Evolutionary conservation across 2,888 invertebrate species (phyloP).

Genomic region (Yponomeuta malinellus): DNA sequence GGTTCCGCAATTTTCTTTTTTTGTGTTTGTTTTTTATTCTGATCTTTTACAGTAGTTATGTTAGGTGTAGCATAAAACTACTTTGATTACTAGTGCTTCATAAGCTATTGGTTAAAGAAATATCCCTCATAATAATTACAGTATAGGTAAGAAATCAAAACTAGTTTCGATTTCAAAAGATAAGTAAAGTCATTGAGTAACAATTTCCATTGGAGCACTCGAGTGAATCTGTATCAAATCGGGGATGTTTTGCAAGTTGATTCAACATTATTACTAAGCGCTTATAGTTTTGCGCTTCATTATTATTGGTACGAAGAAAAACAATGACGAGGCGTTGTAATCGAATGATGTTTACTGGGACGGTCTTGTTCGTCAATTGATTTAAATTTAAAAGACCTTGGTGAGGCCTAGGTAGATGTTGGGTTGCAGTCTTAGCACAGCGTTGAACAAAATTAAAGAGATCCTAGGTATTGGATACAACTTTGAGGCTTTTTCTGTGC

Average conservation of each 20-base stretch:
- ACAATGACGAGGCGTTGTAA: not conserved
- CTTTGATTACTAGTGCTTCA: no score
- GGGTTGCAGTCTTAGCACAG: no score
- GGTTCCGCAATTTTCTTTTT: no score
- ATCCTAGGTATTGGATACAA: no score
- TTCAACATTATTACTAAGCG: constrained; percentile 13
- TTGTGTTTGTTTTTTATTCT: no score
- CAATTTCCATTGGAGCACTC: constrained; percentile 22
- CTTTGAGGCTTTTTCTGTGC: no score
- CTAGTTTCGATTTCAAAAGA: constrained; percentile 14
- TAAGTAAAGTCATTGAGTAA: constrained; percentile 19
- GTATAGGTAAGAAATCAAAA: not conserved
- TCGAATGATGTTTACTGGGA: not conserved
- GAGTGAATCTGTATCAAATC: constrained; percentile 25
- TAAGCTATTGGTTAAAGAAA: no score
- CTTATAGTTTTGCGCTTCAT: not conserved
- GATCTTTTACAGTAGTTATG: no score
- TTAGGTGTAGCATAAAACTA: no score
- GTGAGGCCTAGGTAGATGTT: not conserved
- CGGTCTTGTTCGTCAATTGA: not conserved
- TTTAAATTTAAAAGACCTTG: not conserved
- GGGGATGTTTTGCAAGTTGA: constrained; percentile 24
- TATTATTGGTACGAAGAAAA: not conserved
- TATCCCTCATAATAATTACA: no score
- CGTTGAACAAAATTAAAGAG: no score